These are phyloP conservation scores for Sarcophaga caerulescens DNA, from an alignment of 2,888 invertebrate genomes.

Conservation along the genomic window DNA sequence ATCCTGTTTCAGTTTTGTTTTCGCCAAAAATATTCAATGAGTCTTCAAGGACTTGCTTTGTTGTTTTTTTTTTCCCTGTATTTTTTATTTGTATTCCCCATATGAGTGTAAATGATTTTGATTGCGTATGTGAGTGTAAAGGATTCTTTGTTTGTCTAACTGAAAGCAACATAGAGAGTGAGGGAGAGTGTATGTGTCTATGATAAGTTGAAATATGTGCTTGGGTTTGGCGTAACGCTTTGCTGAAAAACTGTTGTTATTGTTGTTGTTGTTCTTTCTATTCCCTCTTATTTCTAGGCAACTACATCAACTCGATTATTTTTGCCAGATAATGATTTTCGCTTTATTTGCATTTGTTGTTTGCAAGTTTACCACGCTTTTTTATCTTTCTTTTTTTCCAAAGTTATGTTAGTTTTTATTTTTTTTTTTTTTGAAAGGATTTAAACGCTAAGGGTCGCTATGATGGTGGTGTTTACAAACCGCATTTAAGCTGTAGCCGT, in stretches of 20 bases:
- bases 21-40: neutral
- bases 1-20: neutral
- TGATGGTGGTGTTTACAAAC: constrained; percentile 19
- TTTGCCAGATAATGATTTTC: constrained; percentile 66
- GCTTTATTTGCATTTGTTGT: constrained; percentile 63
- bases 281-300: neutral
- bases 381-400: neutral
- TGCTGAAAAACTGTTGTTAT: constrained; percentile 24
- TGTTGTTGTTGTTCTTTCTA: neutral
- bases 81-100: neutral
- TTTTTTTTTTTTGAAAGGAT: constrained; percentile 10
- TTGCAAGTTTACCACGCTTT: constrained; percentile 10
- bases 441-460: neutral
- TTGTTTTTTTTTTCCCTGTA: no score
- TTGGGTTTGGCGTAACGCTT: neutral
- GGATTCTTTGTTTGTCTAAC: neutral
- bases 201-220: constrained; percentile 7
- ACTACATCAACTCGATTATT: constrained; percentile 50
- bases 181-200: neutral
- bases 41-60: neutral
- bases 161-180: neutral
- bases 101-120: neutral
- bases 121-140: neutral
- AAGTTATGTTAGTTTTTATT: constrained; percentile 7
- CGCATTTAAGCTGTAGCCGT: constrained; percentile 41